Percentiles rank a stretch among this genome's conserved stretches.
Evolutionary conservation across 2,113 vertebrate species (phyloP).

Genomic region (Trogon surrucura): DNA sequence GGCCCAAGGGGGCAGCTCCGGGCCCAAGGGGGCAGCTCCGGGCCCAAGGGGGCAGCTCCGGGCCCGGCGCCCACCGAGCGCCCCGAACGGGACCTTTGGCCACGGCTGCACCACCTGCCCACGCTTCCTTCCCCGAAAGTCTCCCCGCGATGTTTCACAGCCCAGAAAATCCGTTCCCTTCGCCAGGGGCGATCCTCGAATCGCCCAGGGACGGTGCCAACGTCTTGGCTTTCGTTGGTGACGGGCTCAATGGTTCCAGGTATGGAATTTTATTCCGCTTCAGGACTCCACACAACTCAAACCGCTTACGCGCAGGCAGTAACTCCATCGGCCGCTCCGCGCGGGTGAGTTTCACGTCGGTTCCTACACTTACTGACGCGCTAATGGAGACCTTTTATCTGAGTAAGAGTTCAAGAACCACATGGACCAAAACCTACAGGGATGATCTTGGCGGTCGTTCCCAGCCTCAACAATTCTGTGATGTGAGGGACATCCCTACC

Average conservation of each 20-base stretch:
- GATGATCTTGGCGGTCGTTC: neutral
- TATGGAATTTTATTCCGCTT: neutral
- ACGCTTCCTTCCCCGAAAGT: neutral
- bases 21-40: no score
- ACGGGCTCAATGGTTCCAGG: neutral
- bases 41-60: no score
- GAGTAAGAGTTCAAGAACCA: neutral
- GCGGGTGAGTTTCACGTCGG: neutral
- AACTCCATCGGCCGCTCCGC: neutral
- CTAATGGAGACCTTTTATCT: neutral
- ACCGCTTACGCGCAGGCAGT: neutral
- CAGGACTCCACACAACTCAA: neutral
- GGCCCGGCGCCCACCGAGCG: no score
- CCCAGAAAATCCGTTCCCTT: neutral
- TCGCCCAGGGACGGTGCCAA: neutral
- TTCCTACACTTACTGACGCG: neutral
- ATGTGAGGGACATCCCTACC: neutral
- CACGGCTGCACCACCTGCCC: neutral
- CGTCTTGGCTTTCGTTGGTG: fast-evolving
- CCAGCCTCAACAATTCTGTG: no score
- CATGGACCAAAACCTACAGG: neutral
- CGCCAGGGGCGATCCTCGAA: neutral
- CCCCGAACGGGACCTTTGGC: no score
- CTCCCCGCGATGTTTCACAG: neutral
- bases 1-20: no score